Conservation (phyloP, 2,888 invertebrate species). For the Desoria tigrina region DNA sequence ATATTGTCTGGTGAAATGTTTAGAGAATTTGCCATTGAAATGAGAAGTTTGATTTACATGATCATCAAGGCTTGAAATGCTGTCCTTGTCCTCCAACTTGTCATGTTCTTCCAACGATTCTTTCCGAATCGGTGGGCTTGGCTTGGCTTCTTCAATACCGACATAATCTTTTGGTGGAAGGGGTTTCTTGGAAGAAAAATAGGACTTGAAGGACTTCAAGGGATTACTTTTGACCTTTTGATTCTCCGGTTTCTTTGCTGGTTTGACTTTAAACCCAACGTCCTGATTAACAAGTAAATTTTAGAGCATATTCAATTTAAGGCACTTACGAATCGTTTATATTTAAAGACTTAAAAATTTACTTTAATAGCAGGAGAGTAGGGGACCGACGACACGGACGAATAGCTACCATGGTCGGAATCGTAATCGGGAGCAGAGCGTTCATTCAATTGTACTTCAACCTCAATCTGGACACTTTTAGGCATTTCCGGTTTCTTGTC, state of each 20-base stretch:
- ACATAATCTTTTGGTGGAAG: constrained; percentile 12
- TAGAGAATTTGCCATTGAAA: neutral
- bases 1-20: too few species aligned
- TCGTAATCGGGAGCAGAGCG: neutral
- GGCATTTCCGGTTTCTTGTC: too few species aligned
- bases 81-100: neutral
- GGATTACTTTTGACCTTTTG: constrained; percentile 9
- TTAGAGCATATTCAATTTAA: neutral
- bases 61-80: neutral
- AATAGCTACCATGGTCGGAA: neutral
- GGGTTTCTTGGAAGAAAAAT: constrained; percentile 19
- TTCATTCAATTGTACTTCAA: neutral
- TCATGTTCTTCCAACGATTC: constrained; percentile 5
- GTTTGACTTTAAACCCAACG: constrained; percentile 14
- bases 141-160: neutral
- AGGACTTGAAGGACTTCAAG: constrained; percentile 1
- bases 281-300: constrained; percentile 6
- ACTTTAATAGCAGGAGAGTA: constrained; percentile 26
- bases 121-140: constrained; percentile 5
- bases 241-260: constrained; percentile 6
- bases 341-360: neutral
- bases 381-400: neutral
- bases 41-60: neutral
- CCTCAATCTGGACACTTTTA: too few species aligned
- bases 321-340: neutral